Evolutionary conservation across 2,113 vertebrate species (phyloP), one percentile per base, ranked within the genome.

Genomic region (Lepisosteus osseus): DNA sequence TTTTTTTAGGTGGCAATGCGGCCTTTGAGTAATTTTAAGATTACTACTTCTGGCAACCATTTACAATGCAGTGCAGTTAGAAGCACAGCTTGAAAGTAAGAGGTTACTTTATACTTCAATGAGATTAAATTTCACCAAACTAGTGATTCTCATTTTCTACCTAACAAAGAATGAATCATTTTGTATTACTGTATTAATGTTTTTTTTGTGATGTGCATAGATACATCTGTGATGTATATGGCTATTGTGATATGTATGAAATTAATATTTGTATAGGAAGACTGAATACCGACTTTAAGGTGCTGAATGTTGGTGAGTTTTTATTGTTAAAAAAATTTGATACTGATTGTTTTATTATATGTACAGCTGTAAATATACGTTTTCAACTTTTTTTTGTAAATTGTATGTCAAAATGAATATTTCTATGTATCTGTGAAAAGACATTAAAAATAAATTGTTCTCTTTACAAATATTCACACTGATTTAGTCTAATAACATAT

Each of bases 401-500:
- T 42, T 64, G 5, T 8, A 73, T 76, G 77, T 64, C 3, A 69
- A 69, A 68, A 17, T 64, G 7, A 64, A 64, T 64, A 64, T 83
- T 81, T 77, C 54, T 81, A 79, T 80, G 81, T 83, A 78, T 76
- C 62, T 29, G 76, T 81, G 77, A 75, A 78, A 73, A 74, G 72
- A 62, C 67, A 64, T 69, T 12, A 64, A 66, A 65, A 76, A 78
- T 74, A 76, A 54, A 54, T 59, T 13, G 70, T 62, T 56, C 55
- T 17, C 44, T 76, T 65, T 76, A 70, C 29, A 66, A 51, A 9
- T 51, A 51, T 51, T 6, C 47, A 6, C 47, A 51, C 29, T 29
- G 29, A 29, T 29, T 29, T 29, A 29, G 29, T 1, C 29, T 29
- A 29, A 29, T 29, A 29, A 29, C 29, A 29, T 29, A 29, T 29